Base-by-base conservation (phyloP, 2,888 invertebrate species). In the Dryocosmus kuriphilus region DNA sequence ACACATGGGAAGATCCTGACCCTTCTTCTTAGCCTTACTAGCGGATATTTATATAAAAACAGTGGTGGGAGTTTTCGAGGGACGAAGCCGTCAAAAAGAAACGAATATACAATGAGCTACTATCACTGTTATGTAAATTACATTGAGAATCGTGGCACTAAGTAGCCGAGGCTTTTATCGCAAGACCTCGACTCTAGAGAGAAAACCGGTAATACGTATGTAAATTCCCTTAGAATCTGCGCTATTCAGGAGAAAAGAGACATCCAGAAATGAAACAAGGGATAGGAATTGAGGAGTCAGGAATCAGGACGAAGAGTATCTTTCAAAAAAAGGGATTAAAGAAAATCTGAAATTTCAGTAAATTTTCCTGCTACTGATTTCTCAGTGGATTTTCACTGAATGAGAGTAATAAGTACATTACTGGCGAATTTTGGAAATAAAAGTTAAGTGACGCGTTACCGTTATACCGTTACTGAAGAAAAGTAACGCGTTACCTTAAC, bases 121-220 rank as follows among this genome's bases (percentile, higher is more conserved):
- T 67, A 67, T 67, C 67, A 30, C 22, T 51, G 74, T 74, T 80
- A 81, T 81, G 81, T 76, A 79, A 81, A 81, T 81, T 61, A n/a
- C 24, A 41, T 22, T 55, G 24, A 76, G 80, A 65, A 77, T 77
- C 63, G 77, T 76, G 77, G 74, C 74, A 77, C 81, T 79, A 77
- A 80, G 74, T 79, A 76, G 74, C 71, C 75, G 75, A 71, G 67
- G 74, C 80, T 77, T 76, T 61, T 77, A 75, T 57, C 65, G 71
- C 41, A 74, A 73, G 27, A 61, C 62, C 51, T 27, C 38, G 7
- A n/a, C 46, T 57, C 24, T 24, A 61, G 71, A 74, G 57, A 60
- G 35, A 76, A 75, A 76, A 81, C 77, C 75, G 71, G 79, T 81
- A 79, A 77, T 74, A 14, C 14, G 11, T 41, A 75, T 77, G 74